Percentiles rank a stretch among this genome's conserved stretches.
Evolutionary conservation across 1,140 invertebrate species (phyloP).

Genomic region (Thereuonema tuberculata): DNA sequence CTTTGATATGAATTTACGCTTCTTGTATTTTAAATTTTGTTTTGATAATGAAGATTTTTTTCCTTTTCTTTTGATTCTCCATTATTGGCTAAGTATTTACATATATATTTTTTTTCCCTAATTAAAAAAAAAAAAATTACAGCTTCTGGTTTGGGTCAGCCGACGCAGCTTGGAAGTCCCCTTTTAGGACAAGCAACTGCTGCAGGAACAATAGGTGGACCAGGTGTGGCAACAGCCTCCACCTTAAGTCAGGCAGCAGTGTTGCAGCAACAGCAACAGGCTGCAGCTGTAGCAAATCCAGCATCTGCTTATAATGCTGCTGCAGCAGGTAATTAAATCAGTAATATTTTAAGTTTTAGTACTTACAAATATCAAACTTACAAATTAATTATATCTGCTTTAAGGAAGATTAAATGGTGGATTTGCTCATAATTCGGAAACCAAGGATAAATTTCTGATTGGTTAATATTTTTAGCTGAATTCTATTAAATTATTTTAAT

Average conservation of each 20-base stretch:
- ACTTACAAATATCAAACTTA: no score
- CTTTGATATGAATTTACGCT: no score
- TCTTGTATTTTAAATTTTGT: no score
- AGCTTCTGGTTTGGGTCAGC: constrained; percentile 14
- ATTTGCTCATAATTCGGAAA: no score
- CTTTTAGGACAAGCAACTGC: constrained; percentile 10
- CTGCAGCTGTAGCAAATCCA: constrained; percentile 2
- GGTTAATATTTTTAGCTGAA: no score
- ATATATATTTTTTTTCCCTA: constrained; percentile 1
- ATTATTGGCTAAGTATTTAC: no score
- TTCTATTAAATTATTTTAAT: no score
- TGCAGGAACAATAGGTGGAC: neutral
- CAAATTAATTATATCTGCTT: no score
- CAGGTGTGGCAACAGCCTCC: neutral
- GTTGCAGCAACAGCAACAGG: constrained; percentile 15
- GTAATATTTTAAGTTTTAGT: neutral
- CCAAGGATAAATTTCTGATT: no score
- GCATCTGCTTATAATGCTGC: constrained; percentile 7
- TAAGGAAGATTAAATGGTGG: no score
- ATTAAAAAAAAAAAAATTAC: constrained; percentile 3
- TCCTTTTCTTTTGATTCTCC: no score
- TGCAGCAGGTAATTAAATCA: neutral
- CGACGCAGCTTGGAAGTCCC: constrained; percentile 7
- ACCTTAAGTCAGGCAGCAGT: neutral
- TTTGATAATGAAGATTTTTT: no score